Evolutionary conservation across 2,113 vertebrate species (phyloP).

Genomic region (Onychostruthus taczanowskii): DNA sequence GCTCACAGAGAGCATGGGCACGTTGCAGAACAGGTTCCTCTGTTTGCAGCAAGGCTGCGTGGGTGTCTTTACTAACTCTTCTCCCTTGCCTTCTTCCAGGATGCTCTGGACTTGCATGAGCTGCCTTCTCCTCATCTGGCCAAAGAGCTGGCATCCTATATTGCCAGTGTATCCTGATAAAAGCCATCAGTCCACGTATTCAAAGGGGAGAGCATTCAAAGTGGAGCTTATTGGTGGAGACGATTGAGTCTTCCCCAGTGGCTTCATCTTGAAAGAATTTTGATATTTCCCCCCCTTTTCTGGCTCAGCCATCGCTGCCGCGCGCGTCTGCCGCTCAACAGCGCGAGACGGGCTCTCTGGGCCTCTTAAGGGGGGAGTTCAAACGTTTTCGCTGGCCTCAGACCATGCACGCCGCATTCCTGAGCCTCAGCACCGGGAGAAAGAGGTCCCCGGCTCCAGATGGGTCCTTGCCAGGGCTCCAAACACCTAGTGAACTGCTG

Average conservation of each 20-base stretch:
- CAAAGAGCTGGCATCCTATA: not conserved
- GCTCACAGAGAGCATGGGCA: not conserved
- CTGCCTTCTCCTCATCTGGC: not conserved
- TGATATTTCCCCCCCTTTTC: not conserved
- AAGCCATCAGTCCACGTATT: not conserved
- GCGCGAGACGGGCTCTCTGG: conserved; percentile 29
- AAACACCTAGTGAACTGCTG: not conserved
- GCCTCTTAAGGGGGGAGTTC: conserved; percentile 50
- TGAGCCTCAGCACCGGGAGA: not conserved
- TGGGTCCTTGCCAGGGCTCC: not conserved
- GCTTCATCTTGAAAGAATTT: conserved; percentile 65
- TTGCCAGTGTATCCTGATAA: not conserved
- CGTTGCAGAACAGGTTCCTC: conserved; percentile 47
- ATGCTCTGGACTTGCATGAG: not conserved
- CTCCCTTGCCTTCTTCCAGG: conserved; percentile 32
- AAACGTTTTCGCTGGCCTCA: conserved; percentile 32
- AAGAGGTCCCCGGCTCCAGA: not conserved
- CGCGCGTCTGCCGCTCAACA: conserved; percentile 23
- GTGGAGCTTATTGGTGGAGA: conserved; percentile 6
- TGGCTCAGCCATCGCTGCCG: not conserved
- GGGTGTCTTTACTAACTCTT: conserved; percentile 47
- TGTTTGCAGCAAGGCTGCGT: not conserved
- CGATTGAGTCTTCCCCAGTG: conserved; percentile 36
- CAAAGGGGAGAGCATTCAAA: not conserved
- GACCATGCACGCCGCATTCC: conserved; percentile 22